phyloP scores from a whole-genome alignment of 2,113 vertebrate genomes.

The Carassius gibelio region DNA sequence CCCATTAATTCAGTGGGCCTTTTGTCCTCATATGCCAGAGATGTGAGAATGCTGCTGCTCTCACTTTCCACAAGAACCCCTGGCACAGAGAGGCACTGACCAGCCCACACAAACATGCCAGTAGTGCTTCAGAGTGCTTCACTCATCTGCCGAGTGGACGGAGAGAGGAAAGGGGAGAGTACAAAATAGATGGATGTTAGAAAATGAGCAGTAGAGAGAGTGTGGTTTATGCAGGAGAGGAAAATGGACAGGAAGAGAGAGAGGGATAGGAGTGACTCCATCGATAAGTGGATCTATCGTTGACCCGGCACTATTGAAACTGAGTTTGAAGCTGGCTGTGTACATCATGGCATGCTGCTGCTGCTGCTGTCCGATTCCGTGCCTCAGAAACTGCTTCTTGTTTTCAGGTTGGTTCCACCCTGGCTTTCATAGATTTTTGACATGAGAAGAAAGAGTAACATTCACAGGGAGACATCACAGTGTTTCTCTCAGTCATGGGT shows the following conservation, averaged over 20 bases:
- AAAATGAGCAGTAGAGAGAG: slow-evolving; percentile 58
- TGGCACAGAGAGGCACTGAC: slow-evolving; percentile 63
- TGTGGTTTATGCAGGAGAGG: slow-evolving; percentile 53
- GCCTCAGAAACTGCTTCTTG: slow-evolving; percentile 77
- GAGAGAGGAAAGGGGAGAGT: slow-evolving; percentile 42
- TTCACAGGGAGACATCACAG: slow-evolving; percentile 60
- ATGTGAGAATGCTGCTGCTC: slow-evolving; percentile 22
- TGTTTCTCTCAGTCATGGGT: slow-evolving; percentile 72
- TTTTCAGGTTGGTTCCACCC: slow-evolving; percentile 78
- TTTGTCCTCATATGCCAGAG: slow-evolving; percentile 23
- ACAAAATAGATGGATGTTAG: slow-evolving; percentile 16
- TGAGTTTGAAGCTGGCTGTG: slow-evolving; percentile 45
- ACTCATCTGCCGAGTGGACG: slow-evolving; percentile 63
- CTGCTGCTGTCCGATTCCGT: slow-evolving; percentile 71
- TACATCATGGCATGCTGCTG: slow-evolving; percentile 77
- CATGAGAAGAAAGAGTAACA: slow-evolving; percentile 64
- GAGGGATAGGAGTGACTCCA: slow-evolving; percentile 33
- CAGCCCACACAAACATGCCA: slow-evolving; percentile 64
- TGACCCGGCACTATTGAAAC: neutral
- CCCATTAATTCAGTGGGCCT: neutral
- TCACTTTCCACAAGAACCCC: slow-evolving; percentile 28
- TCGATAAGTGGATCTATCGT: slow-evolving; percentile 29
- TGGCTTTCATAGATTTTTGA: slow-evolving; percentile 58
- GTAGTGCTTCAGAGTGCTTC: slow-evolving; percentile 69
- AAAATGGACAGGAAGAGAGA: slow-evolving; percentile 29